Evolutionary conservation across 2,113 vertebrate species (phyloP), one percentile per base, ranked within the genome.

Genomic region (Phycodurus eques): DNA sequence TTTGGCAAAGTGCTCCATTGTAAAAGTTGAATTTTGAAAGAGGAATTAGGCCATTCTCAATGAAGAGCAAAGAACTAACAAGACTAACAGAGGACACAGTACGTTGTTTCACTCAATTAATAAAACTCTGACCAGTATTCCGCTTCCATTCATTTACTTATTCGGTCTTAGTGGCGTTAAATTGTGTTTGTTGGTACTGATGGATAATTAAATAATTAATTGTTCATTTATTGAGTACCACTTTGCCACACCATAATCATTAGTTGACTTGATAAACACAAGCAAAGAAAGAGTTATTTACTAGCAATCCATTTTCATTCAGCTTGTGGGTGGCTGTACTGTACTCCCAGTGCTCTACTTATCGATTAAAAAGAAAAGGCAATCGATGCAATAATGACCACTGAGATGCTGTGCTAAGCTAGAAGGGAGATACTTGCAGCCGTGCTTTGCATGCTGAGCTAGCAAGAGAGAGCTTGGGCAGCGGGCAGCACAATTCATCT

Each of bases 401-500:
- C 44, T 27, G 46, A 78, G 74, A 74, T 71, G 43, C 14, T 11
- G 27, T 67, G 54, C 74, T 57, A 15, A 33, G 68, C 61, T 15
- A 70, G 33, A 74, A 62, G 51, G 13, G 57, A 69, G 67, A 68
- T 64, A 71, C 42, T 65, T 43, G 6, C 11, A 47, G 74, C 74
- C 69, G 76, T 71, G 72, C 56, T 75, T 78, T 81, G 76, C 66
- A 31, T 85, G 92, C 90, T 92, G 91, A 92, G 73, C 70, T 47
- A 73, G 91, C 86, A 85, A 39, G 53, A 85, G 42, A 66, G 70
- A 71, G 73, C 79, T 64, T 76, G 78, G 79, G 77, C 83, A 80
- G 82, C 80, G 57, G 81, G 87, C 76, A 80, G 88, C 79, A 80
- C 88, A 80, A 84, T 86, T 85, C 87, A 87, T 92, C 87, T 88